Evolutionary conservation across 1,140 invertebrate species (phyloP), one percentile per base, ranked within the genome.

Genomic region (Drosophila pandora): DNA sequence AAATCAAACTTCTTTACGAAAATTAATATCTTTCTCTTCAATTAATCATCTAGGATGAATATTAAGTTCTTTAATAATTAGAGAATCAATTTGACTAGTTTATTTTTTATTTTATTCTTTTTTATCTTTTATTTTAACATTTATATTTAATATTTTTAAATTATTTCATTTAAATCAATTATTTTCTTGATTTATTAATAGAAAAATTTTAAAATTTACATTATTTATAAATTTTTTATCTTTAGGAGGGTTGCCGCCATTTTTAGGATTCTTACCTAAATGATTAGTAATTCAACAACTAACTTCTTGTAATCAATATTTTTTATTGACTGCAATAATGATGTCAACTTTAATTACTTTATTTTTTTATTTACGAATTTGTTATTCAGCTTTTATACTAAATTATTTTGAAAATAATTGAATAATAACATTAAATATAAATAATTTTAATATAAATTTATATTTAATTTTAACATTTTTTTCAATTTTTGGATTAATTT

Each of bases 41-140:
- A 93, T 93, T 92, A 93, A 93, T 76, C 92, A 93, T 78, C 91
- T 93, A 90, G 91, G 91, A 12, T 93, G 93, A 93, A 92, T 93
- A 92, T 54, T 93, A 59, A 68, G 70, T 56, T 55, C 68, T 32
- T 75, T 92, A 77, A 64, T 90, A 81, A 85, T 90, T 79, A 92
- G 73, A 28, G 76, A 92, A 81, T 91, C 75, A 71, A 64, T 92
- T 79, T 92, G 92, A 92, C 39, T 92, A 22, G 63, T 88, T 68
- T 93, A 93, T 78, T 91, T 93, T 71, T 25, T 90, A 55, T 82
- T 93, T 73, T 93, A 93, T 90, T 82, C 73, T 34, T 84, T 92
- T 79, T 76, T 92, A 80, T 79, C 75, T 55, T 72, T 90, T 41
- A 85, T 83, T 61, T 85, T 92, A 78, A 90, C 90, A 68, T 83